These are phyloP conservation scores for Tenebrosternarchus preto DNA, from an alignment of 2,113 vertebrate genomes.

Conservation along the genomic window DNA sequence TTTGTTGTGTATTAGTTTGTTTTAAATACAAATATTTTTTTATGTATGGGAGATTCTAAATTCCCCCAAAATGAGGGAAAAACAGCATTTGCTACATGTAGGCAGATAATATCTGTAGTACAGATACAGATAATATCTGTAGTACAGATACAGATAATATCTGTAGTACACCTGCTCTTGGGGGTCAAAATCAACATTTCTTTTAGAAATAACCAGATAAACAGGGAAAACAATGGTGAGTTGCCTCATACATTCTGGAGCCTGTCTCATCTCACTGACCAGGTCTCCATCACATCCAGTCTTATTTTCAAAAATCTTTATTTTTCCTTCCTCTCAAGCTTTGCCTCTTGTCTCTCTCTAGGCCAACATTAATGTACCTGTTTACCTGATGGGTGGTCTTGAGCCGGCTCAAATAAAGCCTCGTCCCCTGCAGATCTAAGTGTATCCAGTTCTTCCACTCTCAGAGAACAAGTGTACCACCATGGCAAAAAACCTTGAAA, in stretches of 20 bases:
- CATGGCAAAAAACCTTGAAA: too few relatives aligned
- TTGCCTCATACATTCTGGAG: slow-evolving; percentile 6
- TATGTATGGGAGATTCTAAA: too few relatives aligned
- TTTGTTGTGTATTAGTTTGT: too few relatives aligned
- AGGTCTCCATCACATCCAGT: slow-evolving; percentile 45
- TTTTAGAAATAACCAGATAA: slow-evolving; percentile 8
- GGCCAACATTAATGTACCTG: slow-evolving; percentile 74
- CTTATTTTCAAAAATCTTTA: too few relatives aligned
- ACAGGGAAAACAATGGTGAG: not conserved
- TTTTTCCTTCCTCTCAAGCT: slow-evolving; percentile 58
- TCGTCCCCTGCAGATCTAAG: slow-evolving; percentile 73
- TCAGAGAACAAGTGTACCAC: slow-evolving; percentile 79
- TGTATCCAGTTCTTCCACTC: slow-evolving; percentile 82
- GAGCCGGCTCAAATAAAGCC: slow-evolving; percentile 73
- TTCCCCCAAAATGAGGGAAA: not conserved
- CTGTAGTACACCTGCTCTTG: slow-evolving; percentile 25
- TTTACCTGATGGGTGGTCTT: slow-evolving; percentile 83
- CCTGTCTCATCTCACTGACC: slow-evolving; percentile 59
- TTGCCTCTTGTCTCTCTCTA: slow-evolving; percentile 41
- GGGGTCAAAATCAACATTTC: slow-evolving; percentile 14
- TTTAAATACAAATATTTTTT: too few relatives aligned
- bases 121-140: slow-evolving; percentile 16
- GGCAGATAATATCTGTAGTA: not conserved
- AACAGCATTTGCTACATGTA: not conserved
- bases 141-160: slow-evolving; percentile 20